Evolutionary conservation across 2,797 vertebrate species (phyloP).

Genomic region (Melanotaenia trifasciata): DNA sequence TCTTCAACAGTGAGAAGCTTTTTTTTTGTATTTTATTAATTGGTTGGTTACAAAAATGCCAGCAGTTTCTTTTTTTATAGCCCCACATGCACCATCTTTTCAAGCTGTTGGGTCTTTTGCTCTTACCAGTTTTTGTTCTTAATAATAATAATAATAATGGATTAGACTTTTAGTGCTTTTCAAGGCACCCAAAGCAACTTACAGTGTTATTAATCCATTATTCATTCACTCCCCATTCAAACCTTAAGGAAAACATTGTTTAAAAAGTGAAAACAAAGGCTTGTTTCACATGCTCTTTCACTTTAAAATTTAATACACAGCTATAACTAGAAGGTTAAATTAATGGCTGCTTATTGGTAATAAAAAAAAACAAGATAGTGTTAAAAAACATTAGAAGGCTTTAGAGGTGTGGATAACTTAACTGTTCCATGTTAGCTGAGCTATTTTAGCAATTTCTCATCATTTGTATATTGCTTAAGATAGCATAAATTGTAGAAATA

Average conservation of each 20-base stretch:
- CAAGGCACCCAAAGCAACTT: neutral
- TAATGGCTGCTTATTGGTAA: no score
- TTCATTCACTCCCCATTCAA: neutral
- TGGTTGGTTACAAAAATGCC: neutral
- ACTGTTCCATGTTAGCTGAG: neutral
- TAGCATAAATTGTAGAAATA: no score
- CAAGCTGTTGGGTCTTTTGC: neutral
- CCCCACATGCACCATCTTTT: neutral
- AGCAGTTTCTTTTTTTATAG: neutral
- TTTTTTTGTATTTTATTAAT: neutral
- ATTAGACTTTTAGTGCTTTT: neutral
- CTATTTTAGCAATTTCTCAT: neutral
- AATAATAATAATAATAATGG: neutral
- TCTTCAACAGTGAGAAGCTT: neutral
- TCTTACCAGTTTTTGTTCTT: neutral
- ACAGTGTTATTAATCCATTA: neutral
- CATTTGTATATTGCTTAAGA: neutral
- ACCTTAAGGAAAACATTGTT: neutral
- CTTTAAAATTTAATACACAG: neutral
- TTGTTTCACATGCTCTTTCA: neutral
- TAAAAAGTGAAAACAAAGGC: neutral
- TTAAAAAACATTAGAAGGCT: no score
- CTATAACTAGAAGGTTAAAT: neutral
- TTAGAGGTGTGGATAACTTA: neutral
- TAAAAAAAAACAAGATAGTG: no score